Conservation (phyloP, 2,888 invertebrate genomes). For the Trissonchulus latispiculum region DNA sequence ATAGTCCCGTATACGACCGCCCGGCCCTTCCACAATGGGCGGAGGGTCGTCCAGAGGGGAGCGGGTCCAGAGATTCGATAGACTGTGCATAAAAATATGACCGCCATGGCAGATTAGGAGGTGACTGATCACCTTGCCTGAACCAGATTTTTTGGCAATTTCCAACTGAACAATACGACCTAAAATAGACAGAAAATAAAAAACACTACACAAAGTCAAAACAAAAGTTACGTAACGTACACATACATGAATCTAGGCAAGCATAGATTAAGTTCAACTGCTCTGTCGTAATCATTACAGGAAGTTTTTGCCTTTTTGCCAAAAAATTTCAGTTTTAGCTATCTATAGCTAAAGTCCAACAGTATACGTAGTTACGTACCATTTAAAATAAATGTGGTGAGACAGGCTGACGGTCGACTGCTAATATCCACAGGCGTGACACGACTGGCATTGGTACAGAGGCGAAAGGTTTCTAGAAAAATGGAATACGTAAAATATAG, state of each 20-base stretch:
- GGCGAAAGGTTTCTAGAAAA: neutral
- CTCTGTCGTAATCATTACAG: too few relatives aligned
- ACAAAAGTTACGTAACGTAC: neutral
- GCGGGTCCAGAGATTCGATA: conserved; percentile 56
- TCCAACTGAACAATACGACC: conserved; percentile 58
- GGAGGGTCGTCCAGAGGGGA: conserved; percentile 87
- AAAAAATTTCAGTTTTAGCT: too few relatives aligned
- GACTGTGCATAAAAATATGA: conserved; percentile 85
- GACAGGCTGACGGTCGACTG: conserved; percentile 86
- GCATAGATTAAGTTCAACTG: neutral
- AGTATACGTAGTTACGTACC: conserved; percentile 51
- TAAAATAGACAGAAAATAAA: conserved; percentile 30
- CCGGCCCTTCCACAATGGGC: conserved; percentile 83
- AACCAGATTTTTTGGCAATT: conserved; percentile 61
- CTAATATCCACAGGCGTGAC: conserved; percentile 94
- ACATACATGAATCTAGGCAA: neutral
- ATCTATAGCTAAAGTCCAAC: too few relatives aligned
- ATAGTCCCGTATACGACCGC: conserved; percentile 86
- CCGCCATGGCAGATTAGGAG: conserved; percentile 85
- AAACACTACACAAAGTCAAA: neutral
- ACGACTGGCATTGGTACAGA: conserved; percentile 54
- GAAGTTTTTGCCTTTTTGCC: too few relatives aligned
- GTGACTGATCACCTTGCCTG: conserved; percentile 79
- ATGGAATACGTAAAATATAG: neutral
- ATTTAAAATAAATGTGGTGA: conserved; percentile 90